These are phyloP conservation scores for Chauna torquata DNA, from an alignment of 2,113 vertebrate species.

Conservation along the genomic window DNA sequence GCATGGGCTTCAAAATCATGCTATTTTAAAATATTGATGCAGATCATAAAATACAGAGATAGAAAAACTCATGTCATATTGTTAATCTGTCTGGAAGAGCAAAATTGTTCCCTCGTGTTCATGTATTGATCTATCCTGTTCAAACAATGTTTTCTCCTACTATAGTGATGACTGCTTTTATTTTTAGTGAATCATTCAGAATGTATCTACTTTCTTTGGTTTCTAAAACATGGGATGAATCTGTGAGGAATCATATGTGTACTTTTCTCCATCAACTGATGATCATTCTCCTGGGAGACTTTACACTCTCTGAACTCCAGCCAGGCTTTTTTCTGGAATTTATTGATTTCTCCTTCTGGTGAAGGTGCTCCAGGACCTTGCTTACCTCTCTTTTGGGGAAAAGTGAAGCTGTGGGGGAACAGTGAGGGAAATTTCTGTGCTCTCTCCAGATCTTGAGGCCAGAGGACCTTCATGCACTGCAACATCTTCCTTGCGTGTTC, in stretches of 20 bases:
- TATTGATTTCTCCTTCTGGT: not conserved
- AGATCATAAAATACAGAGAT: not conserved
- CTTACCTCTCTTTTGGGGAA: not conserved
- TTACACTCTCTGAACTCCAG: not conserved
- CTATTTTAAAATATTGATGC: not conserved
- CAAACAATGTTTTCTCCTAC: not conserved
- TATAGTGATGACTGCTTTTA: not conserved
- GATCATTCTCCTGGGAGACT: not conserved
- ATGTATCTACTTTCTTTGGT: not conserved
- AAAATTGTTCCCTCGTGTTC: not conserved
- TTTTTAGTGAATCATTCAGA: not conserved
- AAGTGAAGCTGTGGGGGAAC: not conserved
- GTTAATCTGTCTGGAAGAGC: not conserved
- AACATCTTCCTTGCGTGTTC: rapidly evolving
- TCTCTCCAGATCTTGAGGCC: not conserved
- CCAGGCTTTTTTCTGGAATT: not conserved
- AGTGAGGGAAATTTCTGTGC: not conserved
- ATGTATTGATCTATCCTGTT: not conserved
- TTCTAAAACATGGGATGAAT: not conserved
- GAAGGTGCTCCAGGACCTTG: not conserved
- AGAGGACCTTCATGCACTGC: not conserved
- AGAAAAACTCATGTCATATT: not conserved
- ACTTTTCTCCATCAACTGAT: not conserved
- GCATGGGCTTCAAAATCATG: not conserved
- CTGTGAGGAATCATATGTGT: not conserved